phyloP scores from a whole-genome alignment of 2,113 vertebrate genomes.

The Chaetodon auriga region DNA sequence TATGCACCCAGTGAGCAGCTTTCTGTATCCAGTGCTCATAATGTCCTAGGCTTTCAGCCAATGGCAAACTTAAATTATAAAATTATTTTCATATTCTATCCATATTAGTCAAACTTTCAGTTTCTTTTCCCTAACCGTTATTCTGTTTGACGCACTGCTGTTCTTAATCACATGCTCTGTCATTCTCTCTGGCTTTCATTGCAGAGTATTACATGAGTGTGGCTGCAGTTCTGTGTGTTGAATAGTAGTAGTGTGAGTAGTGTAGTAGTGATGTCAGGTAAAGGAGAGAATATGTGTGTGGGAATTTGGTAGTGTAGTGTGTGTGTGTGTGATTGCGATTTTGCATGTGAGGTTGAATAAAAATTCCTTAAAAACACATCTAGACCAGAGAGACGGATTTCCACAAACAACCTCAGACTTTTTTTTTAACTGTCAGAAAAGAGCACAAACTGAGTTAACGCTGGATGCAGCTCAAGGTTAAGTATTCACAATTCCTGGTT shows the following conservation, averaged over 20 bases:
- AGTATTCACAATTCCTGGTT: constrained; percentile 1
- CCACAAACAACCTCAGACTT: neutral
- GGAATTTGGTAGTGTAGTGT: neutral
- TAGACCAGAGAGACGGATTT: neutral
- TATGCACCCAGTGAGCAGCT: neutral
- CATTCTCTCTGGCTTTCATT: neutral
- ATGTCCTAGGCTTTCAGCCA: neutral
- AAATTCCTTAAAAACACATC: neutral
- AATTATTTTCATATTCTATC: neutral
- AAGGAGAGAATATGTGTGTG: too few relatives aligned
- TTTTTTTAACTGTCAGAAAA: neutral
- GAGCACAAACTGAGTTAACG: neutral
- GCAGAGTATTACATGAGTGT: neutral
- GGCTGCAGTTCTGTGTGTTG: too few relatives aligned
- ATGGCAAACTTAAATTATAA: neutral
- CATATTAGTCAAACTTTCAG: neutral
- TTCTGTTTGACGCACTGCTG: neutral
- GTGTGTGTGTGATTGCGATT: neutral
- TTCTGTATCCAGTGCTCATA: neutral
- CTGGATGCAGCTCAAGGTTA: neutral
- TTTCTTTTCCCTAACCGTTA: neutral
- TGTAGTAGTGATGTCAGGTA: neutral
- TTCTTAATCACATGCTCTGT: neutral
- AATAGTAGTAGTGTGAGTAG: neutral
- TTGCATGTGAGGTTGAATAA: neutral